A percentile compares a stretch with the other conserved stretches of the same genome.
phyloP scores from a whole-genome alignment of 92 coral and sea anemone genomes.

The Virgularia gustaviana region DNA sequence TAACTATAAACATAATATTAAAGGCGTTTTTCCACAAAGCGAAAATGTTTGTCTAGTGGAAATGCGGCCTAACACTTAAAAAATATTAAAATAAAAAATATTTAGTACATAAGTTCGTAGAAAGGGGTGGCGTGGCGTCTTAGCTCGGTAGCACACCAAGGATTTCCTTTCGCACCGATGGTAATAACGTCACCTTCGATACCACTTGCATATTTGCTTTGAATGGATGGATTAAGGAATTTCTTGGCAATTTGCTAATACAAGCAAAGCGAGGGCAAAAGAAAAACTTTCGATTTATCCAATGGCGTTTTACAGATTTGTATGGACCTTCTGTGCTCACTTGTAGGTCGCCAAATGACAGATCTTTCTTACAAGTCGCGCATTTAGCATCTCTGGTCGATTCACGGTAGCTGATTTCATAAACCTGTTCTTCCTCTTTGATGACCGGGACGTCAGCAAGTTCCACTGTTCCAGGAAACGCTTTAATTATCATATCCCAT shows the following conservation, averaged over 20 bases:
- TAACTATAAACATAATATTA: too few relatives aligned
- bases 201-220: not conserved
- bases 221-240: not conserved
- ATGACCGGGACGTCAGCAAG: not conserved
- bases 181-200: too few relatives aligned
- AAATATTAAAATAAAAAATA: too few relatives aligned
- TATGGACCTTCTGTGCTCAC: conserved; percentile 50
- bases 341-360: conserved; percentile 37
- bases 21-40: too few relatives aligned
- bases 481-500: conserved; percentile 26
- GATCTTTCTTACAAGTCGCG: conserved; percentile 33
- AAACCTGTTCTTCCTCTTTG: not conserved
- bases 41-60: too few relatives aligned
- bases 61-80: too few relatives aligned
- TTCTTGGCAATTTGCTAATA: not conserved
- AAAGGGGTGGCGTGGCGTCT: too few relatives aligned
- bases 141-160: too few relatives aligned
- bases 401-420: not conserved
- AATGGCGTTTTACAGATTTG: conserved; percentile 22
- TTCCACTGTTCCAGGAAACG: conserved; percentile 38
- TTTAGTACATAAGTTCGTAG: too few relatives aligned
- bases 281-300: conserved; percentile 34
- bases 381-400: conserved; percentile 34
- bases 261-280: conserved; percentile 27
- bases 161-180: too few relatives aligned